These are phyloP conservation scores for Drosophila repleta DNA, from an alignment of 1,140 invertebrate species.

Conservation along the genomic window DNA sequence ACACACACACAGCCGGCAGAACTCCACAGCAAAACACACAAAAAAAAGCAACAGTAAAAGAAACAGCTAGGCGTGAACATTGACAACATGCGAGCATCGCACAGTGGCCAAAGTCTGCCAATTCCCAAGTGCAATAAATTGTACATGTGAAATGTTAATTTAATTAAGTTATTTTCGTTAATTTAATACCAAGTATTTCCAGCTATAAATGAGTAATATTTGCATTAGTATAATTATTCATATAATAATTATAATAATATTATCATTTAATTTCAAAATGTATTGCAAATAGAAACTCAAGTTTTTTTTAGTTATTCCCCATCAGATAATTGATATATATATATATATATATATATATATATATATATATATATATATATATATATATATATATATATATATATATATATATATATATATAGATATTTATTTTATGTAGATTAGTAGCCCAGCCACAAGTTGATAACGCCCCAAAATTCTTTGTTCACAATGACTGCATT, in stretches of 20 bases:
- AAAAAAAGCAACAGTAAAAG: not conserved
- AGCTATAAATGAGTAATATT: too few relatives aligned
- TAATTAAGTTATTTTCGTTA: too few relatives aligned
- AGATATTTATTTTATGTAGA: not conserved
- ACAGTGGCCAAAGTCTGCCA: slow-evolving; percentile 23
- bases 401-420: not conserved
- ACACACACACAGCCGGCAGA: slow-evolving; percentile 22
- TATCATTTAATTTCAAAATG: too few relatives aligned
- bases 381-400: not conserved
- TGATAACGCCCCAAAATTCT: not conserved
- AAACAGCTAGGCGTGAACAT: slow-evolving; percentile 55
- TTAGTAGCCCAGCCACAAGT: not conserved
- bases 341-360: too few relatives aligned
- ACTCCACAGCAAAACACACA: slow-evolving; percentile 8
- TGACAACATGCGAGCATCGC: slow-evolving; percentile 41
- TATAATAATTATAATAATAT: too few relatives aligned
- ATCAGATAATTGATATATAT: too few relatives aligned
- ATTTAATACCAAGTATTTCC: too few relatives aligned
- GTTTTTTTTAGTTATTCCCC: too few relatives aligned
- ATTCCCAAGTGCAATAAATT: not conserved
- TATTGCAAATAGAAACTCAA: too few relatives aligned
- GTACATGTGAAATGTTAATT: too few relatives aligned
- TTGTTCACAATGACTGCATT: slow-evolving; percentile 8
- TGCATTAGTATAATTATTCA: too few relatives aligned
- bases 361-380: not conserved